phyloP scores from a whole-genome alignment of 2,797 vertebrate genomes.

The Dicrostonyx torquatus region DNA sequence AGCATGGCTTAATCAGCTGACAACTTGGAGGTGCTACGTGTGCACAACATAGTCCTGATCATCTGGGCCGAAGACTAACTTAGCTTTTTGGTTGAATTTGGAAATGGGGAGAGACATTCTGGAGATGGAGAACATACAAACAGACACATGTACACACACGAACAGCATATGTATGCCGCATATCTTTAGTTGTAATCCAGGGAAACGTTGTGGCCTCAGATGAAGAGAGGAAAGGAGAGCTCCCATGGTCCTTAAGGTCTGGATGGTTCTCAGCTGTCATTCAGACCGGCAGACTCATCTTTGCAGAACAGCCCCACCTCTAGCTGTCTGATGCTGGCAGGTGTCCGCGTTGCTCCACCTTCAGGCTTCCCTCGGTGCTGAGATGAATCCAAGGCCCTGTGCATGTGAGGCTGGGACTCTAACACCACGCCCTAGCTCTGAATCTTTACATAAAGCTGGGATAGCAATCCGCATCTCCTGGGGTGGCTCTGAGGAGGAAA shows the following conservation, averaged over 20 bases:
- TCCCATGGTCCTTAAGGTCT: fast-evolving
- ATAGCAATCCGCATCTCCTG: neutral
- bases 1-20: conserved; percentile 56
- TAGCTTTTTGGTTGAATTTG: conserved; percentile 54
- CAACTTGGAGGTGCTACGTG: conserved; percentile 33
- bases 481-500: neutral
- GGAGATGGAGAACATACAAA: neutral
- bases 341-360: neutral
- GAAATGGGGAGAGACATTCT: neutral
- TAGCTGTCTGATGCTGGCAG: neutral
- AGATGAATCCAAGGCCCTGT: neutral
- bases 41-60: neutral
- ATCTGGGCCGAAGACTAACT: conserved; percentile 38
- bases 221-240: neutral
- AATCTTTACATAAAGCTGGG: neutral
- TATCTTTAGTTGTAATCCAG: neutral
- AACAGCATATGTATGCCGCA: fast-evolving
- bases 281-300: neutral
- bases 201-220: neutral
- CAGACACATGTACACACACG: fast-evolving
- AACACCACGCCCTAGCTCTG: no score
- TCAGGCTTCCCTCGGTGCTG: neutral
- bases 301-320: neutral
- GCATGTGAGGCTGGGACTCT: neutral
- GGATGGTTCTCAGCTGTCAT: neutral